A percentile compares a stretch with the other conserved stretches of the same genome.
These are phyloP conservation scores for Tetraodon nigroviridis DNA, from an alignment of 2,113 vertebrate species.

Conservation along the genomic window DNA sequence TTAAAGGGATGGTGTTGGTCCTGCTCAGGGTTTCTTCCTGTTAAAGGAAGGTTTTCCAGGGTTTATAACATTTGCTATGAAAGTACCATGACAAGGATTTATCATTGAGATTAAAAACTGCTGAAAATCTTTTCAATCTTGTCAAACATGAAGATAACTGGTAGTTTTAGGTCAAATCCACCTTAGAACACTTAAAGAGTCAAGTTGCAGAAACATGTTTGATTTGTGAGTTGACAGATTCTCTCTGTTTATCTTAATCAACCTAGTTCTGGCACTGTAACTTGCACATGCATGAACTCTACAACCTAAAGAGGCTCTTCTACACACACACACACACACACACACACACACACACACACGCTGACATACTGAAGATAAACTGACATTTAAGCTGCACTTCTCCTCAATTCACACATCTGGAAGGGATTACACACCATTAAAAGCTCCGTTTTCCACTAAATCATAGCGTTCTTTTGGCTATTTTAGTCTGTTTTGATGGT, in stretches of 20 bases:
- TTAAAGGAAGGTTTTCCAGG: too few species aligned
- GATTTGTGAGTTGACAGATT: constrained; percentile 8
- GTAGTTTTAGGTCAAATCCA: too few species aligned
- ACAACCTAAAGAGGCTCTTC: constrained; percentile 20
- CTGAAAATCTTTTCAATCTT: too few species aligned
- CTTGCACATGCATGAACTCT: constrained; percentile 24
- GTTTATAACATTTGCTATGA: too few species aligned
- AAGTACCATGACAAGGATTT: too few species aligned
- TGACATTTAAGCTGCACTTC: constrained; percentile 50
- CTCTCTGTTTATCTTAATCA: not conserved
- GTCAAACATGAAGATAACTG: too few species aligned
- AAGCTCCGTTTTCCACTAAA: constrained; percentile 30
- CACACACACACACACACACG: constrained; percentile 17
- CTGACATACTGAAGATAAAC: constrained; percentile 31
- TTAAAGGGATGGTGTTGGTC: not conserved
- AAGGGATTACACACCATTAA: constrained; percentile 52
- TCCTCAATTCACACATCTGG: constrained; percentile 61
- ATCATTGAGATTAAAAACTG: too few species aligned
- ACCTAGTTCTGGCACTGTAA: constrained; percentile 5
- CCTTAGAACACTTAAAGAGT: not conserved
- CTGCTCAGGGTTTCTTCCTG: too few species aligned
- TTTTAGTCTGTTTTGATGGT: constrained; percentile 17
- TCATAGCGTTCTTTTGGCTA: constrained; percentile 35
- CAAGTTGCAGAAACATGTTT: constrained; percentile 8
- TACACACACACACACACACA: constrained; percentile 13